Conservation (phyloP, 2,113 vertebrate species). For the Catharus bicknelli region DNA sequence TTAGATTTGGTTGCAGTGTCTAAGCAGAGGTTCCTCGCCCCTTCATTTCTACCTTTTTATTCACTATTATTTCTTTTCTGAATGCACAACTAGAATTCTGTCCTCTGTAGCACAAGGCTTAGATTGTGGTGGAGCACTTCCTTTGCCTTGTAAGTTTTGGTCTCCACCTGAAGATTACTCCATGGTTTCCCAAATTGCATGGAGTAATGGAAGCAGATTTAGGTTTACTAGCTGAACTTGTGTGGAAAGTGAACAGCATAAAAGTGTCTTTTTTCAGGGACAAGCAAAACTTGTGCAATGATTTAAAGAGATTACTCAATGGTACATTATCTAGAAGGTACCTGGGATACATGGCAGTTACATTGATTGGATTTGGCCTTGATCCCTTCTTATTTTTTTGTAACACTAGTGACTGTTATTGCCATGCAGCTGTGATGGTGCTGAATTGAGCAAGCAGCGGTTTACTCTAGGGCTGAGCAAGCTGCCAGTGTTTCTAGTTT, state of each 20-base stretch:
- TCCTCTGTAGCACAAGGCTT: background rate
- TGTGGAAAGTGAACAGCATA: background rate
- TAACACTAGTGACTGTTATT: background rate
- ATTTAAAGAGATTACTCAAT: background rate
- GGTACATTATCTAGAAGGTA: background rate
- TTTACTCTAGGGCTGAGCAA: background rate
- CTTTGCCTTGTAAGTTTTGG: background rate
- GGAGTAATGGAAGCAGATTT: background rate
- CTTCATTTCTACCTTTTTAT: background rate
- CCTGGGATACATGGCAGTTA: background rate
- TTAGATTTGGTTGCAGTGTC: background rate
- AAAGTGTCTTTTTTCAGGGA: background rate
- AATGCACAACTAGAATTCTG: background rate
- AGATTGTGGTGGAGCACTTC: background rate
- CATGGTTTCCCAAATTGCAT: background rate
- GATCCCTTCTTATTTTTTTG: background rate
- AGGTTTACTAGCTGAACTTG: background rate
- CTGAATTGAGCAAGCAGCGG: background rate
- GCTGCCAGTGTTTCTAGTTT: slow-evolving; percentile 47
- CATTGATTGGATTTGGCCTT: background rate
- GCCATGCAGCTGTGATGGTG: background rate
- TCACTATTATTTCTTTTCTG: background rate
- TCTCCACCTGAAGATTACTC: background rate
- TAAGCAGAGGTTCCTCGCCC: background rate
- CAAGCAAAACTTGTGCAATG: background rate